Percentiles rank a stretch among this genome's conserved stretches.
Evolutionary conservation across 2,888 invertebrate genomes (phyloP).

Genomic region (Sericinus montela): DNA sequence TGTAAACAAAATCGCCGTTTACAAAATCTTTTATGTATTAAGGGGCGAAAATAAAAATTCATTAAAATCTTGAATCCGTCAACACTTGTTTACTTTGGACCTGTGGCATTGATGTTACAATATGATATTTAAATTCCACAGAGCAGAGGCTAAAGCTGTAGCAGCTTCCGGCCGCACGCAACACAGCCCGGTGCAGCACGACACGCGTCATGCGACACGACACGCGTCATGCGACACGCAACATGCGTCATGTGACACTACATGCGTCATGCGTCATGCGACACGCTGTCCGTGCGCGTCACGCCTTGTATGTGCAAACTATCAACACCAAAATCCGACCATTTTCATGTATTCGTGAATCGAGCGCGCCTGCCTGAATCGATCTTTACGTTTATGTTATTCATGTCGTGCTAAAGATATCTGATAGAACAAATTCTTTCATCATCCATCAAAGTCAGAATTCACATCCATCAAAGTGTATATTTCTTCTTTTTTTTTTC

Average conservation of each 20-base stretch:
- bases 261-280: neutral
- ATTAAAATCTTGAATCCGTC: no score
- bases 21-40: no score
- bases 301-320: neutral
- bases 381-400: neutral
- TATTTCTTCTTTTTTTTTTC: no score
- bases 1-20: no score
- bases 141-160: neutral
- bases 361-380: neutral
- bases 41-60: no score
- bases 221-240: neutral
- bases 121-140: neutral
- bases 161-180: neutral
- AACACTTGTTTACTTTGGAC: no score
- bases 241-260: no score
- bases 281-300: neutral
- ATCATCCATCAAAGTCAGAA: no score
- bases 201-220: neutral
- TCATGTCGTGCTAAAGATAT: no score
- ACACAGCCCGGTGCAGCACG: neutral
- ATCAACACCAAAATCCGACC: neutral
- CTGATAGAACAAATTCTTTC: no score
- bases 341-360: neutral
- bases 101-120: no score
- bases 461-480: no score